Conservation (phyloP, 2,888 invertebrate species). For the Nemurella pictetii region DNA sequence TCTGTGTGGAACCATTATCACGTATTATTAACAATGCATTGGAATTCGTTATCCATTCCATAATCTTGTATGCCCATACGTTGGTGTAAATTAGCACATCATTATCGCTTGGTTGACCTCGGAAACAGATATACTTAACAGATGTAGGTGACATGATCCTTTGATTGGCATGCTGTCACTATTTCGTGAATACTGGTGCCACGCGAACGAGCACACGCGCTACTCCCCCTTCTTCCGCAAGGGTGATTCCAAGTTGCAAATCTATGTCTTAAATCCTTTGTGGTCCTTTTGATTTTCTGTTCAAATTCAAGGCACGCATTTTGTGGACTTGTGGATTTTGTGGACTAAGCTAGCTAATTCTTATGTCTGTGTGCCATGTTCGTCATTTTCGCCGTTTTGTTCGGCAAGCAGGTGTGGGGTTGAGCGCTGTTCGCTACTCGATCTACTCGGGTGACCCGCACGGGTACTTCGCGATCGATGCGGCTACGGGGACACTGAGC, state of each 20-base stretch:
- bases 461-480: conserved; percentile 78
- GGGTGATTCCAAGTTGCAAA: too few species aligned
- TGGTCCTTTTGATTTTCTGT: too few species aligned
- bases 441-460: conserved; percentile 85
- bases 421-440: conserved; percentile 72
- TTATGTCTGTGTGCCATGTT: background rate
- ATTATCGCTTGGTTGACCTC: background rate
- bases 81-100: background rate
- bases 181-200: background rate
- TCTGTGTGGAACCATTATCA: background rate
- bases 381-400: background rate
- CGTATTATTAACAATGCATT: background rate
- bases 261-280: too few species aligned
- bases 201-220: background rate
- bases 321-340: too few species aligned
- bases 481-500: conserved; percentile 75
- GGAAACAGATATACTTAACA: background rate
- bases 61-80: background rate
- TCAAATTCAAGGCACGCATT: too few species aligned
- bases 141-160: background rate
- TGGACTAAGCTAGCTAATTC: too few species aligned
- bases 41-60: background rate
- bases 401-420: background rate
- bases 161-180: background rate
- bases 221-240: too few species aligned